Evolutionary conservation across 1,140 invertebrate species (phyloP).

Genomic region (Aphidius gifuensis): DNA sequence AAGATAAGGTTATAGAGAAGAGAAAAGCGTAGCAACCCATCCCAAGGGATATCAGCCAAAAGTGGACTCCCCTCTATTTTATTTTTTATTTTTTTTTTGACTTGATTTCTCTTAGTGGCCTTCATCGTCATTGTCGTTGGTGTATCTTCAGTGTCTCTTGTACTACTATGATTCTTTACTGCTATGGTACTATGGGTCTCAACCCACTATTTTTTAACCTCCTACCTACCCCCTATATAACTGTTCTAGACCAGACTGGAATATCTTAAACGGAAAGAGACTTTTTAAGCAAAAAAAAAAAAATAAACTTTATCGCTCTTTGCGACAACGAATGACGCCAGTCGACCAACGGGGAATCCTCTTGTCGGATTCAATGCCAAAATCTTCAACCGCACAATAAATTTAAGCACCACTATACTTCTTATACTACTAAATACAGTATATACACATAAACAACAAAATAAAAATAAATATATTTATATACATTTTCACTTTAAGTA

Average conservation of each 20-base stretch:
- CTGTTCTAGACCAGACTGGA: conserved; percentile 39
- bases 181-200: too few species aligned
- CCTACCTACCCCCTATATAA: conserved; percentile 32
- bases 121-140: too few species aligned
- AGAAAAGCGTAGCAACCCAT: conserved; percentile 38
- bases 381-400: conserved; percentile 17
- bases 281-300: conserved; percentile 42
- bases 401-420: neutral
- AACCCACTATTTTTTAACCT: too few species aligned
- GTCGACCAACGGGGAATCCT: conserved; percentile 6
- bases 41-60: conserved; percentile 46
- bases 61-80: conserved; percentile 37
- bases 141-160: too few species aligned
- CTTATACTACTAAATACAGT: too few species aligned
- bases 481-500: too few species aligned
- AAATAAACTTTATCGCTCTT: conserved; percentile 22
- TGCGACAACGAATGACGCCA: neutral
- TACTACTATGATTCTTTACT: too few species aligned
- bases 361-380: conserved; percentile 7
- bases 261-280: conserved; percentile 48
- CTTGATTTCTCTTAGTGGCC: too few species aligned
- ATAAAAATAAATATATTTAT: too few species aligned
- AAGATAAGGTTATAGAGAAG: conserved; percentile 44
- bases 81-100: too few species aligned
- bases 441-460: too few species aligned